Conservation (phyloP, 2,888 invertebrate genomes). For the Eristalis pertinax region DNA sequence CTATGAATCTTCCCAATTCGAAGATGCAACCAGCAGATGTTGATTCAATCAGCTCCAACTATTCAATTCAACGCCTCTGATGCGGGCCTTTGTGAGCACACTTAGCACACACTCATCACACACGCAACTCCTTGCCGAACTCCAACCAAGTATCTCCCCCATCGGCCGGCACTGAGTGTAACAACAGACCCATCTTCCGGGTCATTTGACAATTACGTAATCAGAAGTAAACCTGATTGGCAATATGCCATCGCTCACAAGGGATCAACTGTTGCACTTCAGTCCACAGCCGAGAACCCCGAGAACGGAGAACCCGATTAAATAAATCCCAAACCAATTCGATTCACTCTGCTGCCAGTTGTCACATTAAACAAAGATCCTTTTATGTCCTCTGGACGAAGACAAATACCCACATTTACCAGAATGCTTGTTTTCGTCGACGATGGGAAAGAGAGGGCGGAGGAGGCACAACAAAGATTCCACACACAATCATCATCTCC, state of each 20-base stretch:
- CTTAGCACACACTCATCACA: background rate
- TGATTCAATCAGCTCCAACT: background rate
- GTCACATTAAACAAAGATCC: constrained; percentile 44
- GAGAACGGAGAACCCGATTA: constrained; percentile 36
- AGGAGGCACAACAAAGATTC: background rate
- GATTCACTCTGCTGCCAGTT: constrained; percentile 45
- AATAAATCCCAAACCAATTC: constrained; percentile 57
- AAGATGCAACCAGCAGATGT: background rate
- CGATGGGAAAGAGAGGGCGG: too few species aligned
- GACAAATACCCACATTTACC: constrained; percentile 32
- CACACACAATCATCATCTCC: background rate
- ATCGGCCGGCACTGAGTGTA: background rate
- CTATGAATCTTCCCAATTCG: background rate
- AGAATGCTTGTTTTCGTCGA: background rate
- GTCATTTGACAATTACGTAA: constrained; percentile 25
- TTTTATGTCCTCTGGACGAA: background rate
- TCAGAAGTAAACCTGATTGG: constrained; percentile 22
- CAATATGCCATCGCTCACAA: constrained; percentile 14
- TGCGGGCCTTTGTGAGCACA: background rate
- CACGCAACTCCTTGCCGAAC: background rate
- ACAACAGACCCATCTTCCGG: background rate
- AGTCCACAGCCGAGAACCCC: constrained; percentile 4
- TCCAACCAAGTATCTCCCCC: background rate
- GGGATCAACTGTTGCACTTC: constrained; percentile 33
- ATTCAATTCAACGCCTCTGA: background rate